Percentiles rank a stretch among this genome's conserved stretches.
Conservation (phyloP, 30 jellyfish, hydroid and myxozoan species). For the Aurelia aurita region DNA sequence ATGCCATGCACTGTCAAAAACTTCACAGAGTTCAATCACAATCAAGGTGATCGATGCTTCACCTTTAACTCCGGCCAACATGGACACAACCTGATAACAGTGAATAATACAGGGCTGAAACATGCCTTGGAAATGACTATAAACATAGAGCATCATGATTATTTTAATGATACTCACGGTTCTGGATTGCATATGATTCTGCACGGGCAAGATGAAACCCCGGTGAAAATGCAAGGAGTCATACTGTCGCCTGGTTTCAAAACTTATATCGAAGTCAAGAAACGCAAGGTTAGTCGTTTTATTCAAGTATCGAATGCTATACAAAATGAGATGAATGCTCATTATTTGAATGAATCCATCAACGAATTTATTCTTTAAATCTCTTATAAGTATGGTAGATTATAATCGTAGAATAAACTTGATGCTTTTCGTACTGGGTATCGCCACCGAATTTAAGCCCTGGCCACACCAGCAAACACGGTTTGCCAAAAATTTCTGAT, state of each 20-base stretch:
- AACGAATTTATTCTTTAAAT: too few species aligned
- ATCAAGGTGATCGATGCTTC: constrained; percentile 92
- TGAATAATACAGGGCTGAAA: constrained; percentile 54
- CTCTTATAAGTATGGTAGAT: too few species aligned
- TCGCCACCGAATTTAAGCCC: too few species aligned
- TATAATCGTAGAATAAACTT: too few species aligned
- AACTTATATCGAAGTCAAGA: constrained; percentile 81
- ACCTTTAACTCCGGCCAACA: constrained; percentile 81
- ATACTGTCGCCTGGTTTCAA: constrained; percentile 85
- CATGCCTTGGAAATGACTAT: constrained; percentile 59
- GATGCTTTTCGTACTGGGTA: too few species aligned
- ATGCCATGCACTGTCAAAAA: constrained; percentile 54
- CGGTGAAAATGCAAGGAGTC: constrained; percentile 82
- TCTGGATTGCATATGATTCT: constrained; percentile 85
- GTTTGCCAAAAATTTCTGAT: too few species aligned
- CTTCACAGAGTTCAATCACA: constrained; percentile 77
- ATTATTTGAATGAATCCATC: too few species aligned
- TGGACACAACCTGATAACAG: constrained; percentile 36
- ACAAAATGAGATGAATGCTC: too few species aligned
- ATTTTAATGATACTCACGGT: constrained; percentile 67
- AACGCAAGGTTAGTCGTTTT: constrained; percentile 58
- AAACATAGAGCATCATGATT: constrained; percentile 82
- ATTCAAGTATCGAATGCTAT: too few species aligned
- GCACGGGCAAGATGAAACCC: constrained; percentile 94
- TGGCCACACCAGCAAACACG: too few species aligned